phyloP scores from a whole-genome alignment of 1,140 invertebrate genomes.

The Halesus radiatus region DNA sequence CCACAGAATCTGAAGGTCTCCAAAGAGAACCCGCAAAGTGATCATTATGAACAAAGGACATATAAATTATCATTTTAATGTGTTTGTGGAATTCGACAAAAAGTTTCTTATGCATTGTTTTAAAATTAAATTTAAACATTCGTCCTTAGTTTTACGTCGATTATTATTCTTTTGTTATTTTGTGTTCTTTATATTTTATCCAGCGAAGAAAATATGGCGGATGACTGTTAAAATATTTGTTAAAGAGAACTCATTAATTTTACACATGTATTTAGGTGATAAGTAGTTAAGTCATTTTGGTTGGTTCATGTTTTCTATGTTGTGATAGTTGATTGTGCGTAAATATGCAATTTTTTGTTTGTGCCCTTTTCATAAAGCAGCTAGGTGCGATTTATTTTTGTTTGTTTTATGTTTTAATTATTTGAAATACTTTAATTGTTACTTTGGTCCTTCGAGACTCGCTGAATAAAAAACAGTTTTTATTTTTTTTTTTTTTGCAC shows the following conservation, averaged over 20 bases:
- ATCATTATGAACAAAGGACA: too few species aligned
- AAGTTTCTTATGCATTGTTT: conserved; percentile 14
- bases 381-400: conserved; percentile 5
- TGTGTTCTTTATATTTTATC: conserved; percentile 51
- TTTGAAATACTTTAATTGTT: background rate
- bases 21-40: too few species aligned
- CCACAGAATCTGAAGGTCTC: conserved; percentile 21
- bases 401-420: background rate
- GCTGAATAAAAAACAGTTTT: too few species aligned
- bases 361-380: conserved; percentile 38
- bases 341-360: conserved; percentile 40
- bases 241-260: conserved; percentile 52
- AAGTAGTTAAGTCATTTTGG: conserved; percentile 55
- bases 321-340: conserved; percentile 57
- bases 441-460: too few species aligned
- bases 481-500: too few species aligned
- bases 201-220: conserved; percentile 39
- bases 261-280: conserved; percentile 51
- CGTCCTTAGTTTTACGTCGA: conserved; percentile 40
- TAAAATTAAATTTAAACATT: conserved; percentile 39
- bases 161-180: conserved; percentile 47
- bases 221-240: conserved; percentile 57
- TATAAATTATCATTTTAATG: background rate
- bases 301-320: conserved; percentile 58
- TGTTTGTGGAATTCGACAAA: conserved; percentile 40